Evolutionary conservation across 2,888 invertebrate genomes (phyloP), one percentile per base, ranked within the genome.

Genomic region (Sarcophaga subvicina): DNA sequence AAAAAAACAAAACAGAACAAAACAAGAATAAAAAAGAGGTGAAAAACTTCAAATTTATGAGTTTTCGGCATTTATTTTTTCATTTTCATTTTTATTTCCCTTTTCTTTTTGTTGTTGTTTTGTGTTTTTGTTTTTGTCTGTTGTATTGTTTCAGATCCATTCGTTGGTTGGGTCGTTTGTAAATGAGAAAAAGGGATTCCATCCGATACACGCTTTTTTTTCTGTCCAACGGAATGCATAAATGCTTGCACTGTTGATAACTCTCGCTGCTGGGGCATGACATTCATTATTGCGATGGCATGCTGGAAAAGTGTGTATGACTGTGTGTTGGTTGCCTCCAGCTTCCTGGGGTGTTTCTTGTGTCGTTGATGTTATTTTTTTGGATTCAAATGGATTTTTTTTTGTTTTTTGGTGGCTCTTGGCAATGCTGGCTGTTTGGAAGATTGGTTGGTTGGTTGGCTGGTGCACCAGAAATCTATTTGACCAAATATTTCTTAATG

Each of bases 1-100:
- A 81, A 72, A 20, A 81, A 73, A 72, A 20, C 71, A 49, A 59
- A 80, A 89, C 85, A 88, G 87, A 88, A 89, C 89, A 89, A 89
- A 89, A 89, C 78, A 72, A 22, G 75, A 22, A 25, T 45, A 64
- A 76, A 59, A 85, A 80, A 66, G 76, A 87, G 87, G 89, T 88
- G 89, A 89, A 90, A 88, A 89, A 88, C 84, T 84, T 87, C 80
- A 90, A 90, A 90, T 85, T 88, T 88, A 87, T 85, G 85, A 81
- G 85, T 87, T 88, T 88, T 89, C 88, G 88, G 89, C 83, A 59
- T 86, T 89, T 54, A 1, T 22, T 22, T 22, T 12, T 49, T 49
- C 12, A 12, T 49, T 14, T 49, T 54, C 5, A 5, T 54, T 54
- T 88, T 88, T 75, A 37, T 37, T 37, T 37, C 37, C 37, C 8